Evolutionary conservation across 2,888 invertebrate genomes (phyloP), one percentile per base, ranked within the genome.

Genomic region (Dryomyza anilis): DNA sequence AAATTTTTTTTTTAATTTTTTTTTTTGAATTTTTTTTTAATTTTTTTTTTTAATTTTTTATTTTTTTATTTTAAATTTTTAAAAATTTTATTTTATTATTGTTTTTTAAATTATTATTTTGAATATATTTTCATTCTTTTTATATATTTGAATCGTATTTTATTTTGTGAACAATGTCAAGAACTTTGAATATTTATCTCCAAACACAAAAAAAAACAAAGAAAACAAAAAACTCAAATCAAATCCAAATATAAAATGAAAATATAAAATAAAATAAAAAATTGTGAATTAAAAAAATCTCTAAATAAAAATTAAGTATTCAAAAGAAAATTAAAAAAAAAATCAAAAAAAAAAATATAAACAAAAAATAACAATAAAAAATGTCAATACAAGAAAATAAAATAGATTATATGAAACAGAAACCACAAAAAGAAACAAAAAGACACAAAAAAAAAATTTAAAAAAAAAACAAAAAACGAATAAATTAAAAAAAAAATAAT

Each of bases 1-100:
- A 4, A 4, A 16, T 16, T 39, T 2, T n/a, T 39, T 39, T 39
- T 39, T 39, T 16, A 16, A 39, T 39, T 39, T n/a, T 39, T 36
- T 39, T 39, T 39, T 39, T 39, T 39, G 16, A 16, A 39, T 39
- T 39, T 39, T 39, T 39, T 39, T 16, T 39, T 16, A 8, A 16
- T 39, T n/a, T 39, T 39, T 39, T 16, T 39, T 4, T 39, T 39
- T 14, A n/a, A 14, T 36, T n/a, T 56, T 8, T 33, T 55, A 16
- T 30, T 29, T 30, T 16, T 55, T 14, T 55, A 16, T 30, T 55
- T 55, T 29, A 30, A 27, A 29, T 8, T 55, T 39, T 39, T 39
- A 16, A 39, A 16, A 39, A 16, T 30, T 60, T 46, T 19, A 48
- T 39, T 60, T 60, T 48, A 50, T 39, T 23, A 23, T 58, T 58